Evolutionary conservation across 2,888 invertebrate species (phyloP).

Genomic region (Ametastegia equiseti): DNA sequence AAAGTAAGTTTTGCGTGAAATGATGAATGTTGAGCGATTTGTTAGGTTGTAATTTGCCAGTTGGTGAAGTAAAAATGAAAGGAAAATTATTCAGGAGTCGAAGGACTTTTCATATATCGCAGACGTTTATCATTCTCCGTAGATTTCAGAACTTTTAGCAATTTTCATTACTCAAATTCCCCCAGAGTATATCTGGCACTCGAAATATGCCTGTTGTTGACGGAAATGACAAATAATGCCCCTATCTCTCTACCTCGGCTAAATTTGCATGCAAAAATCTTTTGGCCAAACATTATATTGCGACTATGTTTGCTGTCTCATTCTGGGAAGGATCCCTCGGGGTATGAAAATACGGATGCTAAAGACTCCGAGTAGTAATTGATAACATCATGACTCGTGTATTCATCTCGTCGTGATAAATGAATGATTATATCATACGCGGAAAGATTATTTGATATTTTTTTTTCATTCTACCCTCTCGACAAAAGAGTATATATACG

Average conservation of each 20-base stretch:
- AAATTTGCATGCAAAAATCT: slow-evolving; percentile 7
- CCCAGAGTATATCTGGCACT: not conserved
- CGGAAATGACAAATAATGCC: not conserved
- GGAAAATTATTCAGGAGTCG: not conserved
- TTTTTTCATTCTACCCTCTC: not conserved
- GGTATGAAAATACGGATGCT: not conserved
- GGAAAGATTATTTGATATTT: not conserved
- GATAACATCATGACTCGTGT: not conserved
- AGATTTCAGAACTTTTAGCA: not conserved
- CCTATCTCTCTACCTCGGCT: not conserved
- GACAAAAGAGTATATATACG: not conserved
- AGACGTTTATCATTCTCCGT: not conserved
- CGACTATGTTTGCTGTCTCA: not conserved
- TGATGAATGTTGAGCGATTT: not conserved
- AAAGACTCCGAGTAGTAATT: not conserved
- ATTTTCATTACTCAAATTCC: not conserved
- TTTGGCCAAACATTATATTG: not conserved
- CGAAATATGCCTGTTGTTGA: slow-evolving; percentile 11
- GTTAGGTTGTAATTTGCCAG: not conserved
- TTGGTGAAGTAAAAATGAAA: not conserved
- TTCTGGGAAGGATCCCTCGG: not conserved
- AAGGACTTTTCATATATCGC: not conserved
- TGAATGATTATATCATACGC: not conserved
- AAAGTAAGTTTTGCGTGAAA: slow-evolving; percentile 80
- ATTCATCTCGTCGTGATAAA: not conserved